Base-by-base conservation (phyloP, 2,888 invertebrate species). In the Microdon myrmicae region DNA sequence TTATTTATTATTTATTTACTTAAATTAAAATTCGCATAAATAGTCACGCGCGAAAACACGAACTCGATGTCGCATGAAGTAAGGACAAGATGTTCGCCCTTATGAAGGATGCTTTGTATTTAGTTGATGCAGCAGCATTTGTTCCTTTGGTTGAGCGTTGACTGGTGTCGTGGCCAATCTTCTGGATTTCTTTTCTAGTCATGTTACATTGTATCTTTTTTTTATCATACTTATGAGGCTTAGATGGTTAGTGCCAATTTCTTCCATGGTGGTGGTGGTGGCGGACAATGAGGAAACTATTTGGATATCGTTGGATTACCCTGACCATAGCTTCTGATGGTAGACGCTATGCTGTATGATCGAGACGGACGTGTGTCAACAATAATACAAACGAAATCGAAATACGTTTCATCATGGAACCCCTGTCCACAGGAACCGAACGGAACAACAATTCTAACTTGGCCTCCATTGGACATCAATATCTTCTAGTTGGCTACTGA, bases 341-440 rank as follows among this genome's bases (percentile, higher is more conserved):
- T 41, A 22, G 39, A 38, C 34, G 67, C 60, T 58, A 34, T 64
- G 72, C 75, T 76, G 77, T 74, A 76, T 77, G 72, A 75, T 78
- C 76, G 78, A 77, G 77, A 78, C 77, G 77, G 74, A 78, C 77
- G 71, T 68, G 12, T 58, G 64, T 43, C 64, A 58, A 51, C 43
- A 26, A 13, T 32, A 44, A 64, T 34, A 53, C 58, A 53, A 58
- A 43, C 16, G 58, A 53, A 58, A 32, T 20, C 23, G 32, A 48
- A 58, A 19, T 58, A 37, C 8, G 13, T 41, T 37, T 23, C 39
- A 19, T 6, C 48, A 37, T 38, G 41, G 43, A 64, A 56, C 58
- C 47, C 51, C 58, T 53, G 64, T 20, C n/a, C 19, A 6, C 16
- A 25, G 20, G 17, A 34, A 34, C 14, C 17, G 38, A 9, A 49